A percentile compares a stretch with the other conserved stretches of the same genome.
Evolutionary conservation across 2,888 invertebrate species (phyloP).

Genomic region (Melieria omissa): DNA sequence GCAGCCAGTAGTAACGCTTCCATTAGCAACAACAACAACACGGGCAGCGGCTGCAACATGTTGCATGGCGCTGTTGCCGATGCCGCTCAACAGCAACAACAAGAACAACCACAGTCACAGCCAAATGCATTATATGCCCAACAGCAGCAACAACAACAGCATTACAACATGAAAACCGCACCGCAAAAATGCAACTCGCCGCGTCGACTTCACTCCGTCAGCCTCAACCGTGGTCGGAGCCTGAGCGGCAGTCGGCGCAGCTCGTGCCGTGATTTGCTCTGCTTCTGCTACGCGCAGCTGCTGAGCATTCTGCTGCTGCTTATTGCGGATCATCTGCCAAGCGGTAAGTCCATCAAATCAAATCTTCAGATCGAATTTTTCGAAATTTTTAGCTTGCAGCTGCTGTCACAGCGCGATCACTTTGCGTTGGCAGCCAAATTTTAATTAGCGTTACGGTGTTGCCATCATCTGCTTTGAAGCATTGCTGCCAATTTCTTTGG

Average conservation of each 20-base stretch:
- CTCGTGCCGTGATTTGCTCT: too few relatives aligned
- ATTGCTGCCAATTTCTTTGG: too few relatives aligned
- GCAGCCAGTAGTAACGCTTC: constrained; percentile 3
- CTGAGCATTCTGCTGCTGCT: constrained; percentile 21
- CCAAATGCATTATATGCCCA: constrained; percentile 41
- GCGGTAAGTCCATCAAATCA: constrained; percentile 40
- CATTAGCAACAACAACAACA: constrained; percentile 9
- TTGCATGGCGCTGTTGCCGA: not conserved
- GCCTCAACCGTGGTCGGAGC: too few relatives aligned
- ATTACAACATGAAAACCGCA: not conserved
- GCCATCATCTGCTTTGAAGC: too few relatives aligned
- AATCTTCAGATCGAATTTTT: too few relatives aligned
- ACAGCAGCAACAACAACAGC: constrained; percentile 7
- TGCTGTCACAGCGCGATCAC: too few relatives aligned
- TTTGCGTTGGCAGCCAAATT: too few relatives aligned
- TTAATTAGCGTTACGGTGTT: too few relatives aligned
- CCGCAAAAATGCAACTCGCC: too few relatives aligned
- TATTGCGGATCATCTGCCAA: constrained; percentile 13
- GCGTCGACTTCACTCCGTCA: too few relatives aligned
- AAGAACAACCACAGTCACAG: not conserved
- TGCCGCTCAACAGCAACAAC: not conserved
- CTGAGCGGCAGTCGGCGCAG: too few relatives aligned
- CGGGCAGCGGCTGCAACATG: not conserved
- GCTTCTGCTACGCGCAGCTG: constrained; percentile 5
- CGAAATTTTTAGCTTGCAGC: too few relatives aligned